Conservation (phyloP, 2,888 invertebrate species). For the Thalpophila matura region DNA sequence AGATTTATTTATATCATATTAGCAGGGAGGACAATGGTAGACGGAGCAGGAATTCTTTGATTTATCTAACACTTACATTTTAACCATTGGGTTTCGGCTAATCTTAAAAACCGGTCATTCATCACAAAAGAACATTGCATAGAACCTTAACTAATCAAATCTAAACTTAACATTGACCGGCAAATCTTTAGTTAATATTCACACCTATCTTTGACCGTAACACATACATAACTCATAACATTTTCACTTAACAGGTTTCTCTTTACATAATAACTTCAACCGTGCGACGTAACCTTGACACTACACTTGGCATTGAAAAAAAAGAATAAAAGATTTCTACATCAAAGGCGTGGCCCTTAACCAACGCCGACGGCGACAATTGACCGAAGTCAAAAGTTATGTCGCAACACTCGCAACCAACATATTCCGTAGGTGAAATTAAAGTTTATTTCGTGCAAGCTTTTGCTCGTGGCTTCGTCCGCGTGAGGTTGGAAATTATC, state of each 20-base stretch:
- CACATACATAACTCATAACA: background rate
- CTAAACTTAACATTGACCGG: too few species aligned
- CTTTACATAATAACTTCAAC: constrained; percentile 22
- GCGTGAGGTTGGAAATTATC: too few species aligned
- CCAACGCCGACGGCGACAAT: background rate
- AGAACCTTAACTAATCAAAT: too few species aligned
- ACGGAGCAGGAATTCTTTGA: too few species aligned
- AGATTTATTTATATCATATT: too few species aligned
- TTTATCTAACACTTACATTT: too few species aligned
- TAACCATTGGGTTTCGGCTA: too few species aligned
- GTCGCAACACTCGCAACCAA: background rate
- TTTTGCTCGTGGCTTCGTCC: background rate
- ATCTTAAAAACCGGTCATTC: too few species aligned
- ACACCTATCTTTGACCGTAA: too few species aligned
- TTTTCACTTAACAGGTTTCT: background rate
- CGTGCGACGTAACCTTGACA: constrained; percentile 30
- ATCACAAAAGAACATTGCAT: too few species aligned
- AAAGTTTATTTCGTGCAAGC: background rate
- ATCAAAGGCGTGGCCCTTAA: background rate
- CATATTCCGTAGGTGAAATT: background rate
- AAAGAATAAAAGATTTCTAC: constrained; percentile 14
- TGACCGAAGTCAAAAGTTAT: background rate
- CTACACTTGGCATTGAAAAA: constrained; percentile 49
- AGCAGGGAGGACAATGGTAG: too few species aligned
- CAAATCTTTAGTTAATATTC: too few species aligned